These are phyloP conservation scores for Megaceryle torquata DNA, from an alignment of 2,113 vertebrate genomes.

Conservation along the genomic window DNA sequence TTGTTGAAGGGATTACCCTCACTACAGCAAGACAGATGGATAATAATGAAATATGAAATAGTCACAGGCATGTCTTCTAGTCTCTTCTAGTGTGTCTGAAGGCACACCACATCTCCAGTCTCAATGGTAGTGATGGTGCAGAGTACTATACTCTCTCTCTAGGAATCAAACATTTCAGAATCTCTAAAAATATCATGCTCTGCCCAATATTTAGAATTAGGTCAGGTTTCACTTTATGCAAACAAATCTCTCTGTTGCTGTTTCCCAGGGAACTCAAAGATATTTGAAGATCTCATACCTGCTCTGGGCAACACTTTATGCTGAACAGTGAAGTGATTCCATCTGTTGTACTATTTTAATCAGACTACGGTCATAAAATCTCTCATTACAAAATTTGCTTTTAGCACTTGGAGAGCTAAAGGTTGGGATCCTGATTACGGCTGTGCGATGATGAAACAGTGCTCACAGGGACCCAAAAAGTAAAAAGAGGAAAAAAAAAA, in stretches of 20 bases:
- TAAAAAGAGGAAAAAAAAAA: neutral
- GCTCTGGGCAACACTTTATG: neutral
- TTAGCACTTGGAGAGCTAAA: neutral
- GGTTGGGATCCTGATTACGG: neutral
- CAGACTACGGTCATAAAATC: neutral
- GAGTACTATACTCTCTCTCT: neutral
- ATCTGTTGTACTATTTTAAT: neutral
- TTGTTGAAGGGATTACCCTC: neutral
- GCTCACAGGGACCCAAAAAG: neutral
- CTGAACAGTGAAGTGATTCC: neutral
- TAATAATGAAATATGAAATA: neutral
- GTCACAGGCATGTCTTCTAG: neutral
- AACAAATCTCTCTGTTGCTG: neutral
- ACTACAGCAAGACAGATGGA: neutral
- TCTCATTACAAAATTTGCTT: neutral
- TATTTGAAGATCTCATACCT: neutral
- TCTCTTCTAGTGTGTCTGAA: neutral
- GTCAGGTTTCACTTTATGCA: neutral
- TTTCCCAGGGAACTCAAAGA: neutral
- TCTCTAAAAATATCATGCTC: neutral
- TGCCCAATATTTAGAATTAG: neutral
- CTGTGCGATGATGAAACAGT: neutral
- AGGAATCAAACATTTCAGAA: neutral
- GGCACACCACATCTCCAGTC: neutral
- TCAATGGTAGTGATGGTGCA: neutral